Evolutionary conservation across 2,797 vertebrate genomes (phyloP), one percentile per base, ranked within the genome.

Genomic region (Varecia variegata): DNA sequence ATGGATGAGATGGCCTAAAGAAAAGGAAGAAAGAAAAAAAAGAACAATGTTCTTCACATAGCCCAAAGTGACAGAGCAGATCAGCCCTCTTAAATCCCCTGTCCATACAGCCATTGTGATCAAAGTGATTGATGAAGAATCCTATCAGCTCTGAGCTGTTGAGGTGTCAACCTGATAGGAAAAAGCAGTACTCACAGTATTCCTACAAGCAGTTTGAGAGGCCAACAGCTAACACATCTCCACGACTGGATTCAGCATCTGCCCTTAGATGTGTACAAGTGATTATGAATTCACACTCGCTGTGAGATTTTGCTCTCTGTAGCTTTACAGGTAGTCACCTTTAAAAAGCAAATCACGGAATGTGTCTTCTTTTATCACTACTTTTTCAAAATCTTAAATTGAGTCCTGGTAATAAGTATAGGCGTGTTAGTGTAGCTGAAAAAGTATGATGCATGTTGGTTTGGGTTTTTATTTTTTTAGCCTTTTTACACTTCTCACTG

Each of bases 1-100:
- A 98, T 98, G 97, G 97, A 98, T 98, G 96, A 96, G 77, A 92
- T 93, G 93, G 93, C 96, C 97, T 95, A 70, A 88, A 97, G 95
- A 92, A 97, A 98, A 92, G 82, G 71, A 96, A 97, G 93, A 70
- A 89, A 90, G 62, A 32, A 58, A 73, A 81, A 97, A 97, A 89
- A 93, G 94, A 96, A 96, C 97, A 94, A 0, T 96, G 81, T 98
- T 98, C 98, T 95, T 97, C 97, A 76, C 20, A 45, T 91, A 96
- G 88, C 95, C 98, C 93, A 93, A 95, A 98, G 96, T 96, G 98
- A 98, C 76, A 96, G 96, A 83, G 43, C 90, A 96, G 96, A 98
- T 97, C 97, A 95, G 79, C 71, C 94, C 94, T 97, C 97, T 91
- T 96, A 98, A 98, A 97, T 97, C 92, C 96, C 97, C 91, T 95